phyloP scores from a whole-genome alignment of 2,888 invertebrate genomes.

The Agrilus mali region DNA sequence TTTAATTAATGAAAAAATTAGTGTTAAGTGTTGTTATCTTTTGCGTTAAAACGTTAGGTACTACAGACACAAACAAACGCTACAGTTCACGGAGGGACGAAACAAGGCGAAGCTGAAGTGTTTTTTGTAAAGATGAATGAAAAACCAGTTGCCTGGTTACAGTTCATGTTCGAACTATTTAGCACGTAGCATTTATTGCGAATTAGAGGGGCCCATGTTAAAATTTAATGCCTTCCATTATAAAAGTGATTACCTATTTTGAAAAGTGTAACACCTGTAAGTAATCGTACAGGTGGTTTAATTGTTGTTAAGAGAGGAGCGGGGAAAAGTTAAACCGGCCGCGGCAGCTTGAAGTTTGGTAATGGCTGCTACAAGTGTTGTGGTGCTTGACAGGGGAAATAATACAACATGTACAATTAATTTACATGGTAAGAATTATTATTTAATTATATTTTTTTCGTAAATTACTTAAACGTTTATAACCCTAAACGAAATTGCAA shows the following conservation, averaged over 20 bases:
- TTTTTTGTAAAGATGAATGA: conserved; percentile 31
- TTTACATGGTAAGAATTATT: conserved; percentile 67
- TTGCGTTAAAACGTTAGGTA: too few species aligned
- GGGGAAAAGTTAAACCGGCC: conserved; percentile 30
- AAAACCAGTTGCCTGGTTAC: conserved; percentile 32
- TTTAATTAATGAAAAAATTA: too few species aligned
- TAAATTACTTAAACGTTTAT: background rate
- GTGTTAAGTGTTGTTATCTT: too few species aligned
- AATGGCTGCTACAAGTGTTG: conserved; percentile 81
- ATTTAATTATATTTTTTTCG: background rate
- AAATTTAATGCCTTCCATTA: too few species aligned
- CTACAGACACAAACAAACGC: too few species aligned
- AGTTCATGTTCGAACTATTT: conserved; percentile 4
- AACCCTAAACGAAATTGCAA: background rate
- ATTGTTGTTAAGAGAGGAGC: conserved; percentile 23
- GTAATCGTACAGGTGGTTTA: conserved; percentile 29
- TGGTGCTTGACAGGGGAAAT: conserved; percentile 89
- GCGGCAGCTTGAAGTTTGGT: conserved; percentile 18
- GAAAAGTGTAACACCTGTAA: conserved; percentile 23
- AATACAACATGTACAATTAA: conserved; percentile 95
- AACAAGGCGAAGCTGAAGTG: conserved; percentile 7
- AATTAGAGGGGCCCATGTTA: too few species aligned
- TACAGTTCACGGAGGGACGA: too few species aligned
- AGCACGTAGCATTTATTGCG: too few species aligned
- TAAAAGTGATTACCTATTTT: too few species aligned